These are phyloP conservation scores for Ptychobarbus kaznakovi DNA, from an alignment of 2,797 vertebrate genomes.

Conservation along the genomic window DNA sequence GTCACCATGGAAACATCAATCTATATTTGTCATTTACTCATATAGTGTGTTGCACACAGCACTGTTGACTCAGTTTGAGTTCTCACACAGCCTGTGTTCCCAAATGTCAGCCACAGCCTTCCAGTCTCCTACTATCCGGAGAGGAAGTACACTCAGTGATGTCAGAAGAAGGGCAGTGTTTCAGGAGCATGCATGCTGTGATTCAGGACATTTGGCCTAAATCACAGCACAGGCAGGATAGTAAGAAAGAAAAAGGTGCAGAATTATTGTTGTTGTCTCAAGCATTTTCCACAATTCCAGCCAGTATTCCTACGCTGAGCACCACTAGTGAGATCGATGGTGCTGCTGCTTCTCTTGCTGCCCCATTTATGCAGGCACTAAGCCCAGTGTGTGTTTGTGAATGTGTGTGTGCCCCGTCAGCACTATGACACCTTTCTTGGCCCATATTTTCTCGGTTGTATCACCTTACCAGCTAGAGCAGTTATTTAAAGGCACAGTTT, in stretches of 20 bases:
- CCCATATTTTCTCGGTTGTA: constrained; percentile 4
- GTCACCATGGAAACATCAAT: constrained; percentile 33
- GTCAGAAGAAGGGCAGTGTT: constrained; percentile 48
- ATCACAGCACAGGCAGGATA: constrained; percentile 35
- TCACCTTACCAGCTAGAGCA: constrained; percentile 25
- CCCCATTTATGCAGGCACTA: constrained; percentile 13
- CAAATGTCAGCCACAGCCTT: constrained; percentile 44
- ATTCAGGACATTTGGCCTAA: constrained; percentile 48
- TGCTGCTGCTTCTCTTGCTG: constrained; percentile 11
- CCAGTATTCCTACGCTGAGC: not conserved
- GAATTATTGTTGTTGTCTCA: not conserved
- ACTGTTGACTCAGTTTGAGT: constrained; percentile 37
- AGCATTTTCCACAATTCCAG: not conserved
- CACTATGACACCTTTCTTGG: constrained; percentile 26
- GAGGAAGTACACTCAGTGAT: constrained; percentile 33
- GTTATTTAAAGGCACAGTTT: constrained; percentile 29
- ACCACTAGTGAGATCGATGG: not conserved
- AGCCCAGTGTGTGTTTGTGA: constrained; percentile 25
- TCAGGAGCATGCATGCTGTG: constrained; percentile 32
- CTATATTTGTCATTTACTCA: constrained; percentile 9
- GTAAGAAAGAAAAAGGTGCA: not conserved
- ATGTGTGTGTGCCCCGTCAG: constrained; percentile 36
- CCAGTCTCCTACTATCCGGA: constrained; percentile 29
- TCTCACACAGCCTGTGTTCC: constrained; percentile 25
- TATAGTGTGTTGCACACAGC: constrained; percentile 9